Evolutionary conservation across 2,113 vertebrate species (phyloP).

Genomic region (Nyctibius bracteatus): DNA sequence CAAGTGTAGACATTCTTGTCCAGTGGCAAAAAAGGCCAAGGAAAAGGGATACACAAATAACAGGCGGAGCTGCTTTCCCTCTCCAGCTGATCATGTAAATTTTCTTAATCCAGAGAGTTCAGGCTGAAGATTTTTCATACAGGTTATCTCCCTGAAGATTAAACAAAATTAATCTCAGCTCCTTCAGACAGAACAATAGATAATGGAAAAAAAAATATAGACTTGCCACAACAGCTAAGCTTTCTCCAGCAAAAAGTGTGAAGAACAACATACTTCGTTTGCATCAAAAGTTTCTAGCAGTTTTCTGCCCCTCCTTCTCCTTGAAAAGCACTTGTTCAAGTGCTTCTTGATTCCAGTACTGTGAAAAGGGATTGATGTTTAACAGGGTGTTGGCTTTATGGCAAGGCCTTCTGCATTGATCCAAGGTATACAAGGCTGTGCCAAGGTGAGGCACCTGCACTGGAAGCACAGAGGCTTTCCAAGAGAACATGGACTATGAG

Average conservation of each 20-base stretch:
- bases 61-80: background rate
- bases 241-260: background rate
- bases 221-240: background rate
- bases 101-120: background rate
- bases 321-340: background rate
- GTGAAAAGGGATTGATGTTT: background rate
- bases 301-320: background rate
- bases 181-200: background rate
- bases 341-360: background rate
- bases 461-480: background rate
- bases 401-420: background rate
- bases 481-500: background rate
- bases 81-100: background rate
- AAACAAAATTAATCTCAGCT: background rate
- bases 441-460: background rate
- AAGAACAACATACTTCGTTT: background rate
- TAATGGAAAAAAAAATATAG: background rate
- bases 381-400: background rate
- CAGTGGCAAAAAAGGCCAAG: background rate
- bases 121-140: background rate
- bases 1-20: background rate
- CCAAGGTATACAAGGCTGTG: background rate
- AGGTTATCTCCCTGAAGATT: background rate
- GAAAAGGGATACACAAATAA: background rate
- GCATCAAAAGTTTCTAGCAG: background rate